Evolutionary conservation across 2,888 invertebrate species (phyloP), one percentile per base, ranked within the genome.

Genomic region (Himalopsyche kuldschensis): DNA sequence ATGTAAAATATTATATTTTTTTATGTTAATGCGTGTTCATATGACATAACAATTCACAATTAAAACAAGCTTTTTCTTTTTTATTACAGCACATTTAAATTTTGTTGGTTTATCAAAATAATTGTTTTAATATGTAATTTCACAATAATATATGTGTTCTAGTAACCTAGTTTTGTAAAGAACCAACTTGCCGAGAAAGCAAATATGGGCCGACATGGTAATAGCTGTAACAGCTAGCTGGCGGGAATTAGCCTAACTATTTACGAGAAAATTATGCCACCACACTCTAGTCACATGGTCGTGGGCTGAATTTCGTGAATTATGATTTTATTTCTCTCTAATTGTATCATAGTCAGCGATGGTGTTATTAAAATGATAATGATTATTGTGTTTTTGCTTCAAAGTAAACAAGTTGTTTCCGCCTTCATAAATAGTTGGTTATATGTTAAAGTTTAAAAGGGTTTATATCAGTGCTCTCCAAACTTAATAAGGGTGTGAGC

Each of bases 251-350:
- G 75, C 63, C 78, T 55, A 46, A 55, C 84, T 82, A 82, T 84
- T 84, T 84, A 84, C 80, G 84, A 82, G 84, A 76, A 75, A 84
- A 84, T 84, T 84, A 84, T 84, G 55, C 84, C 24, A 20, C 77
- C 55, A 55, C 81, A 48, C 69, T 35, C 35, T 81, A 75, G 75
- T 55, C 2, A 55, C n/a, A 55, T 24, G 8, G 24, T 4, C 55
- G 3, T 10, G n/a, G 55, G 24, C 2, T 55, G 24, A 3, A 20
- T 6, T 4, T 55, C 2, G 20, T 10, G n/a, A 55, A 55, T 55
- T 20, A 55, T 55, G 55, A 20, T 55, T 55, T 55, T 55, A 55
- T 55, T 55, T 55, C 55, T 20, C 20, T 55, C 55, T 20, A 55
- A 55, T 55, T 20, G 55, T 24, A 55, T 55, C 55, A 6, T 55